Evolutionary conservation across 2,797 vertebrate genomes (phyloP), one percentile per base, ranked within the genome.

Genomic region (Ibycter americanus): DNA sequence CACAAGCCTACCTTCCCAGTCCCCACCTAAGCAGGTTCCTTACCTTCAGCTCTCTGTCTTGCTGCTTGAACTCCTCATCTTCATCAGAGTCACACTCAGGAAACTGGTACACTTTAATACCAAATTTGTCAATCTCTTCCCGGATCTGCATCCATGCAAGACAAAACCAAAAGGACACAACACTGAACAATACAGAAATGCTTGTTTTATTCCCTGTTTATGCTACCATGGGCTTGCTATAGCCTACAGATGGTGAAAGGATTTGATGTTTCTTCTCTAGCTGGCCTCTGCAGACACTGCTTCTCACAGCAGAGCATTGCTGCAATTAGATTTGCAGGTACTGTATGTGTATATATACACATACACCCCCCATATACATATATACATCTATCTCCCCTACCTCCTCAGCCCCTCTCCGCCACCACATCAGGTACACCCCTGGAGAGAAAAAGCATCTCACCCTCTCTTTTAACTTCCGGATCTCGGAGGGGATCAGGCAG

Each of bases 61-160:
- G 99, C 93, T 99, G 99, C 95, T 99, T 99, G 89, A 99, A 99
- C 91, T 99, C 99, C 83, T 99, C 99, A 34, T 99, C 99, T 96
- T 99, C 99, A 22, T 99, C 99, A 0, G 99, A 99, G 98, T 99
- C 99, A 84, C 99, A 99, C 94, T 99, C 99, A 0, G 99, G 99
- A 94, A 99, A 99, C 98, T 99, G 99, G 97, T 99, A 99, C 20
- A 99, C 99, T 83, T 99, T 99, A 97, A 99, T 99, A 73, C 99
- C 99, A 85, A 99, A 99, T 95, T 98, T 99, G 96, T 99, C 99
- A 0, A 99, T 99, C 98, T 99, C 99, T 77, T 99, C 99, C 79
- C 99, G 98, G 96, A 99, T 99, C 99, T 99, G 96, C 25, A 31
- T 32, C 34, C 85, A 4, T 23, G 38, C 15, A 94, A 88, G 42